Conservation (phyloP, 2,113 vertebrate genomes). For the Electrona antarctica region DNA sequence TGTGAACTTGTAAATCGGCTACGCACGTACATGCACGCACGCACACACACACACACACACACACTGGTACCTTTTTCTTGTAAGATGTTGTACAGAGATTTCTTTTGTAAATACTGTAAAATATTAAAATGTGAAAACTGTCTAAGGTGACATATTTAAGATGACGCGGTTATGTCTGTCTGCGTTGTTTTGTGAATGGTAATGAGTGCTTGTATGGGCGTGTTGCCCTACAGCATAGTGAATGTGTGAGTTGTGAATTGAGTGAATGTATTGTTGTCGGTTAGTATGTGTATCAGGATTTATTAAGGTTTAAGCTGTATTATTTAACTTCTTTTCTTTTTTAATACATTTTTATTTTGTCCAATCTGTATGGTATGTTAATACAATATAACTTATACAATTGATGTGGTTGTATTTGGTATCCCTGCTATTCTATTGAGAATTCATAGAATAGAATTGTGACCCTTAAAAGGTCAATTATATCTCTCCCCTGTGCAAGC, state of each 20-base stretch:
- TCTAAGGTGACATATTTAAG: conserved; percentile 20
- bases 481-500: no score
- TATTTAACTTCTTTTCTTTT: no score
- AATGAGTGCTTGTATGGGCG: neutral
- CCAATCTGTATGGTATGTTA: no score
- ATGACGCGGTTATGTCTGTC: neutral
- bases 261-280: conserved; percentile 23
- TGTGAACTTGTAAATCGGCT: no score
- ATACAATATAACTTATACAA: no score
- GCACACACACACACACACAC: conserved; percentile 12
- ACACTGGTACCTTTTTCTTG: conserved; percentile 24
- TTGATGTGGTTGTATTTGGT: no score
- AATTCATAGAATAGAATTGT: no score
- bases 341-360: no score
- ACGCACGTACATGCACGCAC: no score
- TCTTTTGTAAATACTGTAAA: conserved; percentile 65
- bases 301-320: neutral
- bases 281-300: conserved; percentile 9
- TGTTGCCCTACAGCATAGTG: neutral
- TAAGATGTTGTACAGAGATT: conserved; percentile 46
- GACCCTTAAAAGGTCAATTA: no score
- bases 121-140: conserved; percentile 7
- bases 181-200: conserved; percentile 23
- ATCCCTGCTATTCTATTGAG: no score
- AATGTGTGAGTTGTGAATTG: neutral